Conservation (phyloP, 2,113 vertebrate species). For the Pseudorhombus dupliciocellatus region DNA sequence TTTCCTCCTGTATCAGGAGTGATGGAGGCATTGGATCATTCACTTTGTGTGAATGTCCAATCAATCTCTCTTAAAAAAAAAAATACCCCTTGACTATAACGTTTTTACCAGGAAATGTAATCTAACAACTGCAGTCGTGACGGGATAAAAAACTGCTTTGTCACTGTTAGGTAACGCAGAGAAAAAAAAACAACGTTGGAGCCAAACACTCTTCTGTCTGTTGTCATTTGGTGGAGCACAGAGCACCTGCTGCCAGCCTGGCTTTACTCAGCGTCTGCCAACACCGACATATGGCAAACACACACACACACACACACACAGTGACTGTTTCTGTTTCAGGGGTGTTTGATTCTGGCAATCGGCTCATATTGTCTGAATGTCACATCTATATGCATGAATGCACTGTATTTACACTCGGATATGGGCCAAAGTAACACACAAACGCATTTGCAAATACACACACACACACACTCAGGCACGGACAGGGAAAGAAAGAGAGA, state of each 20-base stretch:
- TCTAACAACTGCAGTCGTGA: neutral
- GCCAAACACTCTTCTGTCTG: conserved; percentile 33
- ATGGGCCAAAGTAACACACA: conserved; percentile 13
- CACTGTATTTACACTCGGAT: conserved; percentile 19
- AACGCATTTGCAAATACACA: conserved; percentile 13
- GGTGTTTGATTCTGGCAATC: conserved; percentile 34
- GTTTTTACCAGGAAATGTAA: neutral
- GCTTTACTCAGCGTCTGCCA: conserved; percentile 48
- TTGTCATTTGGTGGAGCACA: conserved; percentile 29
- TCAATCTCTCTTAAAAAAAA: neutral
- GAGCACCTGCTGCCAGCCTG: conserved; percentile 53
- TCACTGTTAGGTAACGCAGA: conserved; percentile 39
- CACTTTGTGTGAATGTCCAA: neutral
- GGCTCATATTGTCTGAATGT: conserved; percentile 54
- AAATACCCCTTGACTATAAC: neutral
- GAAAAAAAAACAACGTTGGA: conserved; percentile 35
- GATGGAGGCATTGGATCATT: neutral
- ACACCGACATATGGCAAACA: conserved; percentile 53
- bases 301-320: conserved; percentile 5
- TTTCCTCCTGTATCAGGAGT: neutral
- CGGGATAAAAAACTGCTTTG: neutral
- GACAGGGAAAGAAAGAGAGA: neutral
- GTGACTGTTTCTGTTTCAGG: conserved; percentile 44
- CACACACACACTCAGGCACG: neutral
- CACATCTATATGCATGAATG: conserved; percentile 59